Percentiles rank a stretch among this genome's conserved stretches.
Conservation (phyloP, 2,888 invertebrate genomes). For the Caenorhabditis becei region DNA sequence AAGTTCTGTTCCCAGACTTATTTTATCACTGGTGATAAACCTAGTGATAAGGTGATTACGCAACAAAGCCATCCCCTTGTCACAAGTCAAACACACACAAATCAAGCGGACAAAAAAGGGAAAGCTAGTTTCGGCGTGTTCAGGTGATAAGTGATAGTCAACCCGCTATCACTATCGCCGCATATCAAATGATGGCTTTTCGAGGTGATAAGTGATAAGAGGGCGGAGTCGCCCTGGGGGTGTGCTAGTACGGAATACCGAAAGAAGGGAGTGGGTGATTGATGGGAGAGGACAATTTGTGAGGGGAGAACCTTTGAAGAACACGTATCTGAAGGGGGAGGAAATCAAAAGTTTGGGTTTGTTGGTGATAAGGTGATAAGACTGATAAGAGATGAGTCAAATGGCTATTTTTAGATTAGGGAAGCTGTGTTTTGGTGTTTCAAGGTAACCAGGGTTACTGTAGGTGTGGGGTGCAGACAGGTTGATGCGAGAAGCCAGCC, state of each 20-base stretch:
- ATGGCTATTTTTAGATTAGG: neutral
- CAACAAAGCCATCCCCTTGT: too few species aligned
- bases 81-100: too few species aligned
- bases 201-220: slow-evolving; percentile 7
- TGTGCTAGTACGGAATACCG: slow-evolving; percentile 27
- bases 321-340: slow-evolving; percentile 18
- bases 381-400: neutral
- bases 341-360: slow-evolving; percentile 24
- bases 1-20: too few species aligned
- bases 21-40: too few species aligned
- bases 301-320: slow-evolving; percentile 38
- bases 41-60: too few species aligned
- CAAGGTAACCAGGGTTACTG: too few species aligned
- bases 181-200: slow-evolving; percentile 1
- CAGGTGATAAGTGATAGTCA: neutral
- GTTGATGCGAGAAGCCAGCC: too few species aligned
- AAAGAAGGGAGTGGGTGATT: slow-evolving; percentile 12
- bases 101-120: neutral
- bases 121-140: neutral
- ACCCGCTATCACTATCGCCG: neutral
- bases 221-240: slow-evolving; percentile 11
- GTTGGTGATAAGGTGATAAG: slow-evolving; percentile 18
- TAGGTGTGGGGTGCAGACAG: too few species aligned
- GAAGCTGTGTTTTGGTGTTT: neutral
- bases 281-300: slow-evolving; percentile 2